Evolutionary conservation across 2,113 vertebrate genomes (phyloP).

Genomic region (Gorsachius goisagi): DNA sequence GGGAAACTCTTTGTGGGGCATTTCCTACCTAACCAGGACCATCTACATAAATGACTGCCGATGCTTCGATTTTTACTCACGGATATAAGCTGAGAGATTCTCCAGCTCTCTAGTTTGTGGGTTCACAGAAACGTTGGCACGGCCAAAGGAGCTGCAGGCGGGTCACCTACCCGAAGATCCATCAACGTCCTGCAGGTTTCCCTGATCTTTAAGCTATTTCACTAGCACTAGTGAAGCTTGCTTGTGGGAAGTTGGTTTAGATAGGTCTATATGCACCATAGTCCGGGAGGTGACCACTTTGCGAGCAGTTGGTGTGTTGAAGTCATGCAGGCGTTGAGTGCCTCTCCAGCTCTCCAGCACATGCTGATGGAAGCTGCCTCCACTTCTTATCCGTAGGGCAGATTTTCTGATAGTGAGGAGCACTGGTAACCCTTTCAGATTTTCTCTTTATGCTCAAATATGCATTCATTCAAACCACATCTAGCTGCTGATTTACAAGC

Average conservation of each 20-base stretch:
- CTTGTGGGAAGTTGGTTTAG: not conserved
- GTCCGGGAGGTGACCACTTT: not conserved
- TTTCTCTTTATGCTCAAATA: not conserved
- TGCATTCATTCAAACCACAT: not conserved
- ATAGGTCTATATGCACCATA: fast-evolving
- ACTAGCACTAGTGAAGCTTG: not conserved
- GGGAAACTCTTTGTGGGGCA: not conserved
- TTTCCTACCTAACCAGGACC: not conserved
- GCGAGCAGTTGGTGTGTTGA: not conserved
- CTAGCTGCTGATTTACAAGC: conserved; percentile 12
- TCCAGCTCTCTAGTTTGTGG: not conserved
- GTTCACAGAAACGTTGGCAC: not conserved
- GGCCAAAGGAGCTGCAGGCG: not conserved
- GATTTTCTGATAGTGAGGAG: not conserved
- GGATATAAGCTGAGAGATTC: not conserved
- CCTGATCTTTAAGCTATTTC: not conserved
- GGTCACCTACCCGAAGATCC: not conserved
- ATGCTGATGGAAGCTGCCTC: not conserved
- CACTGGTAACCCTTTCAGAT: not conserved
- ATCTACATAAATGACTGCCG: not conserved
- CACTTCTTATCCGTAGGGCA: not conserved
- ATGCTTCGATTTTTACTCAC: not conserved
- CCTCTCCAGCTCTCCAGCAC: not conserved
- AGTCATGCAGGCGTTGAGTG: not conserved
- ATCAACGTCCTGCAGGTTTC: not conserved